These are phyloP conservation scores for Trachurus trachurus DNA, from an alignment of 2,797 vertebrate species.

Conservation along the genomic window DNA sequence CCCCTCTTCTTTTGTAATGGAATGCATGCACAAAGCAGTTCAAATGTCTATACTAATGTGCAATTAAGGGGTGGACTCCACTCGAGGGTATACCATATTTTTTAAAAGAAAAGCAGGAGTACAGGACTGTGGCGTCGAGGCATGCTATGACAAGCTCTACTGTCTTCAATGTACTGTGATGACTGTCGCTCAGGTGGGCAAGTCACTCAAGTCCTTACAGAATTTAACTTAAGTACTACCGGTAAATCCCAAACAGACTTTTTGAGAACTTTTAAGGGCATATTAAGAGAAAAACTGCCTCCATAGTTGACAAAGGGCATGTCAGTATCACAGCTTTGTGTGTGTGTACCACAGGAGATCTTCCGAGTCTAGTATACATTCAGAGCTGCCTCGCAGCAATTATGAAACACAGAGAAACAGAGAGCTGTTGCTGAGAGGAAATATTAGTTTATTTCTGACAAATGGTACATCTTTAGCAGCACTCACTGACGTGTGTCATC, in stretches of 20 bases:
- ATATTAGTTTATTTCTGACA: constrained; percentile 81
- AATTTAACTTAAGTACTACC: no score
- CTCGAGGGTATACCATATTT: constrained; percentile 4
- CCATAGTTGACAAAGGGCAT: constrained; percentile 62
- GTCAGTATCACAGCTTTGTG: constrained; percentile 23
- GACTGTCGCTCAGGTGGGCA: constrained; percentile 45
- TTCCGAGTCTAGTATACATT: constrained; percentile 40
- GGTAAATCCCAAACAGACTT: constrained; percentile 38
- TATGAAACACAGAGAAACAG: constrained; percentile 58
- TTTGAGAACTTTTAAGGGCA: constrained; percentile 35
- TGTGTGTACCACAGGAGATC: constrained; percentile 40
- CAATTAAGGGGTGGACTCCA: constrained; percentile 5
- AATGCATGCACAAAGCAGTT: constrained; percentile 24
- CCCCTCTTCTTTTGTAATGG: constrained; percentile 40
- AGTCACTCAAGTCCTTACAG: constrained; percentile 63
- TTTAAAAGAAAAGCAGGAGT: constrained; percentile 16
- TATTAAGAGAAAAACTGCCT: constrained; percentile 40
- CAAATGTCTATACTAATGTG: constrained; percentile 12
- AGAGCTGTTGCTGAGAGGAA: constrained; percentile 69
- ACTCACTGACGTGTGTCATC: constrained; percentile 73
- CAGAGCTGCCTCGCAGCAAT: constrained; percentile 66
- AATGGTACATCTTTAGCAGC: constrained; percentile 77
- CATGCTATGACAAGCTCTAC: constrained; percentile 29
- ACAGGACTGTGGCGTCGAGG: not conserved
- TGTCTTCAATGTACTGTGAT: constrained; percentile 45